These are phyloP conservation scores for Agrotis clavis DNA, from an alignment of 2,888 invertebrate species.

Conservation along the genomic window DNA sequence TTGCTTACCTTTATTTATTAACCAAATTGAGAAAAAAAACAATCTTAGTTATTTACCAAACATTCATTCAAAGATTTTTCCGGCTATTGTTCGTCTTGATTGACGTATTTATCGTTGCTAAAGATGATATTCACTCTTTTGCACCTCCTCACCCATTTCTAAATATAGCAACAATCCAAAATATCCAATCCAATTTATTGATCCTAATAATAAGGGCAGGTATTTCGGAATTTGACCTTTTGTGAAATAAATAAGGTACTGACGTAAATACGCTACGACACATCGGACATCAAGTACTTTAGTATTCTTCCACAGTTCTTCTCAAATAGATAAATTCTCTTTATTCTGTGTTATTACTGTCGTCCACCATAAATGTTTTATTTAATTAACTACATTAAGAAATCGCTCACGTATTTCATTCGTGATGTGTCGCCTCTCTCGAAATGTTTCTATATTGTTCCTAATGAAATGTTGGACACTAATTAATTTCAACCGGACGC, in stretches of 20 bases:
- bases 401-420: constrained; percentile 53
- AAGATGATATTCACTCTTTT: not conserved
- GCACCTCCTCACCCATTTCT: not conserved
- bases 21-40: not conserved
- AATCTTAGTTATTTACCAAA: not conserved
- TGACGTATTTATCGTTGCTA: not conserved
- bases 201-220: constrained; percentile 6
- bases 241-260: constrained; percentile 6
- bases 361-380: constrained; percentile 38
- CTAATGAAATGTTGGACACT: constrained; percentile 79
- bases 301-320: constrained; percentile 42
- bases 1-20: not conserved
- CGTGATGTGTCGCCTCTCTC: constrained; percentile 39
- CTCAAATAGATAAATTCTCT: constrained; percentile 47
- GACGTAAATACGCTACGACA: not conserved
- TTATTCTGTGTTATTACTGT: constrained; percentile 47
- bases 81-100: not conserved
- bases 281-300: constrained; percentile 16
- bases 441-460: constrained; percentile 60
- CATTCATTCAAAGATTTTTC: not conserved
- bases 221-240: constrained; percentile 25
- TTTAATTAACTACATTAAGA: constrained; percentile 56
- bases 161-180: constrained; percentile 22
- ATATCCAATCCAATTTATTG: constrained; percentile 24
- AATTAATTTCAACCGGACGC: constrained; percentile 83